Base-by-base conservation (phyloP, 2,113 vertebrate genomes). In the Charadrius vociferus region DNA sequence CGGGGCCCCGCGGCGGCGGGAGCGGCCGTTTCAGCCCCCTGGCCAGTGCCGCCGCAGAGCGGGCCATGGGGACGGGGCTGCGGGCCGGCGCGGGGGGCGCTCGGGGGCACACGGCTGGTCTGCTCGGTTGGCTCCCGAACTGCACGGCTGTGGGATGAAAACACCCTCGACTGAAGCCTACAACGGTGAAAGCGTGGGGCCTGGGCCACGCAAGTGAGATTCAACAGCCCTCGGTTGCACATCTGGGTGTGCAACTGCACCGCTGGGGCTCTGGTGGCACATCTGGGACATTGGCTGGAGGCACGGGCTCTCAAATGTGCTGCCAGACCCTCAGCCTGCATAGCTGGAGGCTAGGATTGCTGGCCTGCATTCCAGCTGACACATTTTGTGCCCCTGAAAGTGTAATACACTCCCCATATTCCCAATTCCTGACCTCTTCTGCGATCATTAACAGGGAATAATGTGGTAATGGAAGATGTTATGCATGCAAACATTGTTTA, bases 11-110 rank as follows among this genome's bases (percentile, higher is more conserved):
- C 49, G 15, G 47, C 26, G 4, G n/a, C 53, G 49, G 80, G 16
- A 14, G 62, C 43, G 22, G 45, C n/a, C 10, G 21, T 32, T 97
- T 96, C 96, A 97, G 95, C 59, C 96, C 96, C 95, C 30, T 89
- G 96, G 96, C 81, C 96, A 96, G 95, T 9, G 94, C 67, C 49
- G 4, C 17, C 7, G 26, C 8, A 22, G 34, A 3, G 49, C 43
- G 78, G 71, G 36, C 4, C 49, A 41, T 12, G 9, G 47, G 47
- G 47, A 21, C 9, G 47, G 47, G 21, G 47, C 47, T 6, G 14
- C 17, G 26, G 29, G 1, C 2, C 21, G 43, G 39, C n/a, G n/a
- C n/a, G n/a, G n/a, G n/a, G n/a, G n/a, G n/a, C n/a, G 45, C 45
- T 16, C 45, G 20, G 19, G 15, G 45, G 41, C 5, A 14, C 41